phyloP scores from a whole-genome alignment of 2,888 invertebrate species.

The Criorhina ranunculi region DNA sequence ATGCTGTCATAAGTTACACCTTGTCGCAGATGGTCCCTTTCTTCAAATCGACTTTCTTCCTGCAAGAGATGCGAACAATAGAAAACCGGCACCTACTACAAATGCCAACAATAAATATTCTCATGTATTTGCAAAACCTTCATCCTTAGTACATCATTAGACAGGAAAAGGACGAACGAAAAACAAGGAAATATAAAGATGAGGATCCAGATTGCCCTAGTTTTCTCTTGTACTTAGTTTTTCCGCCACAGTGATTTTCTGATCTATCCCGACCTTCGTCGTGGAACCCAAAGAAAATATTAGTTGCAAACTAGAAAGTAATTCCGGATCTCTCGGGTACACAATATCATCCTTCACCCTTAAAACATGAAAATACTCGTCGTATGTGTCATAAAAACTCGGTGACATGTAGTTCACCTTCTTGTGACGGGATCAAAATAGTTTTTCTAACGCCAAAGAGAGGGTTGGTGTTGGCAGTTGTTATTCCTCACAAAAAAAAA shows the following conservation, averaged over 20 bases:
- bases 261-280: conserved; percentile 39
- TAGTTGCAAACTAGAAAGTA: conserved; percentile 59
- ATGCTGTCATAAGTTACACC: conserved; percentile 24
- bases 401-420: conserved; percentile 56
- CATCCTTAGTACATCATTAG: conserved; percentile 38
- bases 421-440: conserved; percentile 41
- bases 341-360: conserved; percentile 26
- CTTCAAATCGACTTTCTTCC: neutral
- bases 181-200: conserved; percentile 5
- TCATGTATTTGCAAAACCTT: conserved; percentile 50
- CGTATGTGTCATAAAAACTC: conserved; percentile 40
- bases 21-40: conserved; percentile 25
- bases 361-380: conserved; percentile 27
- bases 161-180: neutral
- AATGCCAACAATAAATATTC: conserved; percentile 4
- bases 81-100: conserved; percentile 38
- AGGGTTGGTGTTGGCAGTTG: conserved; percentile 18
- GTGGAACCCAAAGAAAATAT: conserved; percentile 21
- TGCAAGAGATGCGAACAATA: neutral
- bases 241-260: conserved; percentile 52
- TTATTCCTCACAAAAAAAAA: neutral
- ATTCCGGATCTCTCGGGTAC: conserved; percentile 23
- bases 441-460: neutral
- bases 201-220: conserved; percentile 20
- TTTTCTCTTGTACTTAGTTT: conserved; percentile 43